Conservation (phyloP, 2,888 invertebrate species). For the Trachelus troglodyta region DNA sequence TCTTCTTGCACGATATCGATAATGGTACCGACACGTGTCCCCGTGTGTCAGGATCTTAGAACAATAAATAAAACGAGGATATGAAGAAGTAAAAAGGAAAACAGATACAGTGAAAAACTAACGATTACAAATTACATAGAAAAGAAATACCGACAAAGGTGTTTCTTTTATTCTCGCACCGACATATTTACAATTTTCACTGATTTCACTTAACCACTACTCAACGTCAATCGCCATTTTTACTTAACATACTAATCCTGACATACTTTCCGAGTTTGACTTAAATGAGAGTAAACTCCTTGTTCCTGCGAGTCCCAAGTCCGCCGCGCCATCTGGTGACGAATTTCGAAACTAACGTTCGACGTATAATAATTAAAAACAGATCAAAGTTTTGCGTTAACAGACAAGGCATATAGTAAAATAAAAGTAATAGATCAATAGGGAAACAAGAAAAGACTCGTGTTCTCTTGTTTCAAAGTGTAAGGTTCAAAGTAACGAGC, state of each 20-base stretch:
- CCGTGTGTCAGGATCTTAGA: not conserved
- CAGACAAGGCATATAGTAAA: not conserved
- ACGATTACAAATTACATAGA: not conserved
- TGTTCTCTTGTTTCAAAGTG: not conserved
- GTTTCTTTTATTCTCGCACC: not conserved
- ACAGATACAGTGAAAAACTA: not conserved
- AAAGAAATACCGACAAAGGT: not conserved
- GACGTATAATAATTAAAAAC: too few relatives aligned
- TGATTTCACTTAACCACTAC: not conserved
- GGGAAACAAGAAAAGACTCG: not conserved
- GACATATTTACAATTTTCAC: not conserved
- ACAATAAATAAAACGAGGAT: not conserved
- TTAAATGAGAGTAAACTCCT: not conserved
- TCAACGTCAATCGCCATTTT: not conserved
- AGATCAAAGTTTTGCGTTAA: not conserved
- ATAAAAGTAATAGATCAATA: not conserved
- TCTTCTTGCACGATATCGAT: not conserved
- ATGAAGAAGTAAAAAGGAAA: not conserved
- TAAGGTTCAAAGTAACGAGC: not conserved
- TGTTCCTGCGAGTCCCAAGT: not conserved
- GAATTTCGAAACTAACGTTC: not conserved
- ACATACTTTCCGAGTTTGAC: not conserved
- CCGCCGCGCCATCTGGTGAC: not conserved
- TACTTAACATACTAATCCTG: not conserved
- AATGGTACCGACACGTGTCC: not conserved